phyloP scores from a whole-genome alignment of 2,113 vertebrate genomes.

The Ptyas mucosa region DNA sequence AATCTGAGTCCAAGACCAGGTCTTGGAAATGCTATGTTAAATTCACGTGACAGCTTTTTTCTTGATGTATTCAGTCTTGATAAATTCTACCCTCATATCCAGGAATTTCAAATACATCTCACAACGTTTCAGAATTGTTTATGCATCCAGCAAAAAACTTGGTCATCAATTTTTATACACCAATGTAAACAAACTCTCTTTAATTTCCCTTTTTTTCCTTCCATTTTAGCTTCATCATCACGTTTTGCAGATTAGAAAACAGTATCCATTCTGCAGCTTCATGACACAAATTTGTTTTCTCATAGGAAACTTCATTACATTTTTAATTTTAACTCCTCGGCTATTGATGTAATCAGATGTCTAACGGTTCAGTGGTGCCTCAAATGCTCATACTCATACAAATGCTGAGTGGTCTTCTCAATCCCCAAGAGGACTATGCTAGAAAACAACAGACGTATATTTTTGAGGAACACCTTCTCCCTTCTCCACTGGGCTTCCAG shows the following conservation, averaged over 20 bases:
- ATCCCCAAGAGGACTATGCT: neutral
- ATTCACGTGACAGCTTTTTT: neutral
- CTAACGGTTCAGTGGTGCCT: slow-evolving; percentile 24
- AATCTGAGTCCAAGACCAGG: neutral
- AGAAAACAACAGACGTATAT: neutral
- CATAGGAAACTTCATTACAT: slow-evolving; percentile 55
- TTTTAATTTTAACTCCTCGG: slow-evolving; percentile 36
- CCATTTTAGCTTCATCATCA: slow-evolving; percentile 26
- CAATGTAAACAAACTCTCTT: neutral
- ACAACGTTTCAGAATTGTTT: neutral
- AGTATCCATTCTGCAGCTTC: slow-evolving; percentile 31
- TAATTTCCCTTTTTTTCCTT: slow-evolving; percentile 16
- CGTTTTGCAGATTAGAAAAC: slow-evolving; percentile 54
- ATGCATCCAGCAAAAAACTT: neutral
- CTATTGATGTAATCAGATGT: slow-evolving; percentile 49
- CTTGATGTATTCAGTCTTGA: neutral
- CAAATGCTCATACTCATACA: neutral
- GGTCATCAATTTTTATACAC: neutral
- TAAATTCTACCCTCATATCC: neutral
- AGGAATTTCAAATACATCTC: neutral
- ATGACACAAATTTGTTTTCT: slow-evolving; percentile 38
- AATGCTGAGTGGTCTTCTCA: neutral
- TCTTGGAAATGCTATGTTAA: neutral
- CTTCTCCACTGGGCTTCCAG: neutral
- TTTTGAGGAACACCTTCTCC: neutral